phyloP scores from a whole-genome alignment of 2,797 vertebrate species.

The Xyrichtys novacula region DNA sequence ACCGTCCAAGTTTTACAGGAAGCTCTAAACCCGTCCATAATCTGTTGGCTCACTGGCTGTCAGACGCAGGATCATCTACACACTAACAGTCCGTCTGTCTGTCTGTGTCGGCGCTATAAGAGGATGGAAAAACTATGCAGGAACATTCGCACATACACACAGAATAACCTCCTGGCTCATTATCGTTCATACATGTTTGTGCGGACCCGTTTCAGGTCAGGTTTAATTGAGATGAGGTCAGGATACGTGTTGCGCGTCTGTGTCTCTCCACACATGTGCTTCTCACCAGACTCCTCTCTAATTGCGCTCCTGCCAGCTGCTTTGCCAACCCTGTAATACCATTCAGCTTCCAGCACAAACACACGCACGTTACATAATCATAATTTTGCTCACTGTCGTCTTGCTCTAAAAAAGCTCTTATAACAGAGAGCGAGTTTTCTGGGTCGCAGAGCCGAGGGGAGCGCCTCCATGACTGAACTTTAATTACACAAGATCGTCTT shows the following conservation, averaged over 20 bases:
- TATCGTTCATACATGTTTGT: no score
- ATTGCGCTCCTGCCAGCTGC: constrained; percentile 51
- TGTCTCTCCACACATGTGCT: no score
- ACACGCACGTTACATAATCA: constrained; percentile 60
- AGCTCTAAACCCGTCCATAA: no score
- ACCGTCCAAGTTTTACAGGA: constrained; percentile 76
- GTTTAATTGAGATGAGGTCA: no score
- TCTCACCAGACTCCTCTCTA: constrained; percentile 26
- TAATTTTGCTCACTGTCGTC: constrained; percentile 37
- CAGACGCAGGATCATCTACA: no score
- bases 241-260: constrained; percentile 2
- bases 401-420: constrained; percentile 44
- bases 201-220: no score
- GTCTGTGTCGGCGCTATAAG: no score
- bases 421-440: constrained; percentile 35
- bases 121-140: no score
- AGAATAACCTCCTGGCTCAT: no score
- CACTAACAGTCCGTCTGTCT: no score
- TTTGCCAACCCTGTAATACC: constrained; percentile 51
- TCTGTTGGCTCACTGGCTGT: no score
- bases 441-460: constrained; percentile 21
- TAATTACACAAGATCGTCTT: constrained; percentile 46
- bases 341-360: constrained; percentile 43
- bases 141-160: no score
- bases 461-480: constrained; percentile 19